These are phyloP conservation scores for Diachasmimorpha longicaudata DNA, from an alignment of 1,140 invertebrate species.

Conservation along the genomic window DNA sequence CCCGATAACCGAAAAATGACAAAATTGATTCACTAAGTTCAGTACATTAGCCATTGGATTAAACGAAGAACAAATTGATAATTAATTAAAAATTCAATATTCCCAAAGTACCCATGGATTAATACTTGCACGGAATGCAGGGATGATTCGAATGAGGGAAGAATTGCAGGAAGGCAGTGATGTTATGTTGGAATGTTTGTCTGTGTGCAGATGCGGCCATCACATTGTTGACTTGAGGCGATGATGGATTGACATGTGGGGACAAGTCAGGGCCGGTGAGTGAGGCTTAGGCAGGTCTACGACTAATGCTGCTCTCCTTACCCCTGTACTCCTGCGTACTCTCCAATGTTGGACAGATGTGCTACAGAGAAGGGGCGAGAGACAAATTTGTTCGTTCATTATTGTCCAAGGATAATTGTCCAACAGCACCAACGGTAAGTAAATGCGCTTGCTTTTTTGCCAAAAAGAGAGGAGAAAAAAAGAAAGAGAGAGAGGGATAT, in stretches of 20 bases:
- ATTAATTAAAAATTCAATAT: conserved; percentile 22
- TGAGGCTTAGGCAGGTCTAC: conserved; percentile 58
- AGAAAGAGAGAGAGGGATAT: background rate
- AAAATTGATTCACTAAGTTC: background rate
- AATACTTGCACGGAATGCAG: conserved; percentile 18
- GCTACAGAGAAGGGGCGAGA: conserved; percentile 58
- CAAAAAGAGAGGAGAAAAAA: conserved; percentile 18
- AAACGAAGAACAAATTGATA: conserved; percentile 28
- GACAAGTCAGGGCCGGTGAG: conserved; percentile 50
- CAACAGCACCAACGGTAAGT: conserved; percentile 38
- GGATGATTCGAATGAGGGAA: conserved; percentile 28
- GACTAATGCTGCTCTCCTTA: conserved; percentile 51
- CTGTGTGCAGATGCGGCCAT: conserved; percentile 65
- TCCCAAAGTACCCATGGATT: conserved; percentile 15
- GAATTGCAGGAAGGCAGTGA: conserved; percentile 40
- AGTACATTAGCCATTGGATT: background rate
- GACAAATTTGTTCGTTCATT: conserved; percentile 37
- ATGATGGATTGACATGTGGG: conserved; percentile 38
- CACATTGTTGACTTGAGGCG: conserved; percentile 60
- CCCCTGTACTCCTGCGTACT: conserved; percentile 2
- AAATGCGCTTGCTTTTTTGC: conserved; percentile 22
- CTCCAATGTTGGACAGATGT: background rate
- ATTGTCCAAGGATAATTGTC: background rate
- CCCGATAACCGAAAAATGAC: background rate
- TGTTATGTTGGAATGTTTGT: conserved; percentile 66